These are phyloP conservation scores for Hyposmocoma kahamanoa DNA, from an alignment of 1,140 invertebrate species.

Conservation along the genomic window DNA sequence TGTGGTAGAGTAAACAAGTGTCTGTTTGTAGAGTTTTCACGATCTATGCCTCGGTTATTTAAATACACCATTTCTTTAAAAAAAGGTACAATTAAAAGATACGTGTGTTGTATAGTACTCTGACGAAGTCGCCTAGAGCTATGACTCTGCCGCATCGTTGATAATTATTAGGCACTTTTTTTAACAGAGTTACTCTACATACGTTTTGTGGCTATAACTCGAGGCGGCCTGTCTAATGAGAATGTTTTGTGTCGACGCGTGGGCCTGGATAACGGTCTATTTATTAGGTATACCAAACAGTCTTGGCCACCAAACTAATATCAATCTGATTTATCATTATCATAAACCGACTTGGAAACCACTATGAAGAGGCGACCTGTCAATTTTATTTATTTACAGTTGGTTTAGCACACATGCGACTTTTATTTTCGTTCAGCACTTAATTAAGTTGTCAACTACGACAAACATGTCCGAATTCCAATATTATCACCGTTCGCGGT, in stretches of 20 bases:
- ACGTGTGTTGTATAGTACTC: no score
- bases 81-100: no score
- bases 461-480: not conserved
- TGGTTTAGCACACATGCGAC: no score
- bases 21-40: no score
- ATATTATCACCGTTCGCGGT: not conserved
- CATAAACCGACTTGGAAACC: constrained; percentile 10
- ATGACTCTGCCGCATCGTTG: not conserved
- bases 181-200: constrained; percentile 7
- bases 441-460: no score
- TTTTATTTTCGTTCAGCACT: no score
- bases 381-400: constrained; percentile 7
- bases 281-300: constrained; percentile 37
- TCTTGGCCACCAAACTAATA: constrained; percentile 23
- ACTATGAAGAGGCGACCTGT: constrained; percentile 8
- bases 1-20: no score
- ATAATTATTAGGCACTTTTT: constrained; percentile 6
- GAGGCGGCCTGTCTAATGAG: constrained; percentile 37
- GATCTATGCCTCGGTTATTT: no score
- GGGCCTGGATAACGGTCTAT: constrained; percentile 40
- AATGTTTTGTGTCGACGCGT: constrained; percentile 29
- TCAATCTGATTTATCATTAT: constrained; percentile 30
- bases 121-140: not conserved
- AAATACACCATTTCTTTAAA: no score
- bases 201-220: constrained; percentile 20